Base-by-base conservation (phyloP, 2,113 vertebrate species). In the Ifrita kowaldi region DNA sequence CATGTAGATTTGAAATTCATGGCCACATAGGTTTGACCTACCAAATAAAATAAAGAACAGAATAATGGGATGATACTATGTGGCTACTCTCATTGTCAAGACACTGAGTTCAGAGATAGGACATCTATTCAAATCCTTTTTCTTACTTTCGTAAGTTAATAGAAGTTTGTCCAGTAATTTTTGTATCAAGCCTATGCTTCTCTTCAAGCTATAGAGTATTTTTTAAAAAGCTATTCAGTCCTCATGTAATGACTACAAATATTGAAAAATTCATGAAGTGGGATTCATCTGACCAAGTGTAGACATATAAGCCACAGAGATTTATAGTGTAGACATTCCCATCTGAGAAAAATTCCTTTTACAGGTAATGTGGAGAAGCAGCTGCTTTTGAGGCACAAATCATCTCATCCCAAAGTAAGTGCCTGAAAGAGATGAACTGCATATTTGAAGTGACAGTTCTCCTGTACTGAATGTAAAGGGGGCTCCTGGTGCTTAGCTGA, bases 211-310 rank as follows among this genome's bases (percentile, higher is more conserved):
- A 7, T 24, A 27, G 23, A 70, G 3, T 55, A 35, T 47, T 57
- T 82, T 39, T 24, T 2, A 35, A 63, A 94, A 87, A 83, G 12
- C 56, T 62, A 65, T 77, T 41, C 13, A n/a, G 4, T 65, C 46
- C 32, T 91, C 46, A 32, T 47, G n/a, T 74, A 86, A 84, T 83
- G 68, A 84, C 64, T 70, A 41, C 64, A 93, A 75, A 89, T 78
- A 90, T 63, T 84, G 86, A 92, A 95, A 94, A 77, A 88, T 95
- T 96, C 75, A 95, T 95, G 71, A 94, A 63, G 9, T 70, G 42
- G 55, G 59, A 84, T 90, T 95, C 35, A 86, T 95, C 47, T 86
- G 55, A 81, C 73, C 42, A 81, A 41, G 19, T 24, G 44, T 16
- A 88, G 76, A 65, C 21, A 59, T 33, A 59, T 59, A 88, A 93